These are phyloP conservation scores for Minunthozetes semirufus DNA, from an alignment of 2,888 invertebrate species.

Conservation along the genomic window DNA sequence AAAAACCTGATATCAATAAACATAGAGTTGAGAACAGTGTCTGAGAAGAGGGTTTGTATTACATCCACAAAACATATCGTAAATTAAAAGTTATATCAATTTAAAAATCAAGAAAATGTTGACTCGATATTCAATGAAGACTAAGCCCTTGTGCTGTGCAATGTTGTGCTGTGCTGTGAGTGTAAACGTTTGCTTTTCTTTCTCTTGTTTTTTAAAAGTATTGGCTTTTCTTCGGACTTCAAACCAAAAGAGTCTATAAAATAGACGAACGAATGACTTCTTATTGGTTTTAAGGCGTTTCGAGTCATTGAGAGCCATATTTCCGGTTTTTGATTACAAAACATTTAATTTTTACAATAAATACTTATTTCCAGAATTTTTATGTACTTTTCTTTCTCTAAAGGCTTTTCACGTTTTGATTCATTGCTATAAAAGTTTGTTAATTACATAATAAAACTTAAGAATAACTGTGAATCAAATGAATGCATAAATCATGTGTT, in stretches of 20 bases:
- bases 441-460: conserved; percentile 11
- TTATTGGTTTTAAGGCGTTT: conserved; percentile 15
- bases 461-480: too few species aligned
- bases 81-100: too few species aligned
- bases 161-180: neutral
- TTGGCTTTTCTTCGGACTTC: neutral
- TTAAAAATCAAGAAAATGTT: too few species aligned
- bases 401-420: neutral
- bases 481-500: too few species aligned
- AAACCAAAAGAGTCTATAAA: neutral
- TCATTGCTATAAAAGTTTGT: neutral
- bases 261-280: neutral
- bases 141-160: too few species aligned
- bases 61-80: too few species aligned
- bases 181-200: neutral
- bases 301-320: conserved; percentile 19
- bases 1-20: too few species aligned
- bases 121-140: too few species aligned
- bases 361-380: neutral
- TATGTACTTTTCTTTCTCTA: neutral
- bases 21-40: too few species aligned
- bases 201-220: neutral
- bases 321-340: conserved; percentile 28
- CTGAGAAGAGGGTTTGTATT: too few species aligned
- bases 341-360: neutral